Evolutionary conservation across 1,140 invertebrate genomes (phyloP).

Genomic region (Drosophila pruinosa): DNA sequence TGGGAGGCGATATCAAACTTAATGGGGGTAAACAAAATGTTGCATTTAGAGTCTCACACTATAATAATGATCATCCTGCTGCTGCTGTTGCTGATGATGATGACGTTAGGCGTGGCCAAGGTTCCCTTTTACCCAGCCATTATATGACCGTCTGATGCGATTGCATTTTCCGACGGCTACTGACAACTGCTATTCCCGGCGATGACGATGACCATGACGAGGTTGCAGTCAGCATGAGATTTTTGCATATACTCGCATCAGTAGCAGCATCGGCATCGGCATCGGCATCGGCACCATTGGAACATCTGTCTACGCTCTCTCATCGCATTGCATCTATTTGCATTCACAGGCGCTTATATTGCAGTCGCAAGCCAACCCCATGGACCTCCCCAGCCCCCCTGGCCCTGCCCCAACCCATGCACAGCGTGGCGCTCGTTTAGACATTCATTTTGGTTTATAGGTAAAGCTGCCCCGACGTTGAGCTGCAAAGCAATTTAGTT

Average conservation of each 20-base stretch:
- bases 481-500: conserved; percentile 69
- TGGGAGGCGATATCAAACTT: conserved; percentile 21
- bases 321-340: conserved; percentile 53
- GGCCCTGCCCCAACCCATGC: not conserved
- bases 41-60: conserved; percentile 30
- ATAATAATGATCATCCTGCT: not conserved
- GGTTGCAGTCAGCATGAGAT: conserved; percentile 37
- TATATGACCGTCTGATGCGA: conserved; percentile 18
- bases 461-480: conserved; percentile 35
- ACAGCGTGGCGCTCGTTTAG: conserved; percentile 32
- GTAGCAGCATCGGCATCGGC: not conserved
- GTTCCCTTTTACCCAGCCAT: not conserved
- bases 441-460: conserved; percentile 75
- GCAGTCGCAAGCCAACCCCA: conserved; percentile 3
- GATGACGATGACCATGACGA: conserved; percentile 30
- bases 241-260: conserved; percentile 24
- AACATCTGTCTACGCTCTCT: conserved; percentile 34
- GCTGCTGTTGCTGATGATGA: conserved; percentile 7
- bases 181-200: not conserved
- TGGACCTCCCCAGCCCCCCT: not conserved
- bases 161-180: conserved; percentile 32
- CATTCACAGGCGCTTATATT: conserved; percentile 54
- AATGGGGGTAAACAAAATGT: conserved; percentile 46
- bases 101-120: conserved; percentile 3
- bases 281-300: too few species aligned